These are phyloP conservation scores for Nephrotoma guestfalica DNA, from an alignment of 2,888 invertebrate species.

Conservation along the genomic window DNA sequence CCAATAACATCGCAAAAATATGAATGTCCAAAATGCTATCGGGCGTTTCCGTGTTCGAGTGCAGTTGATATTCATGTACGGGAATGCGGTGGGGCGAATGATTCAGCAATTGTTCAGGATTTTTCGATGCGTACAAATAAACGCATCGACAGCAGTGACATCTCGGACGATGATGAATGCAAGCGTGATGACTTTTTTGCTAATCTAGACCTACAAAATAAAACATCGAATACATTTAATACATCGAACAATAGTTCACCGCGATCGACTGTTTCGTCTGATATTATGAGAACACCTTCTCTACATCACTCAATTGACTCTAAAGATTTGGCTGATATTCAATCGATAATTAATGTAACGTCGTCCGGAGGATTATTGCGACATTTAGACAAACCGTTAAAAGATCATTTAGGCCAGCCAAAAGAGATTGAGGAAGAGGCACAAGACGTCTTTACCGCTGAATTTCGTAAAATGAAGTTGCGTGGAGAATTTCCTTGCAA, in stretches of 20 bases:
- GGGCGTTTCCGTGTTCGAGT: constrained; percentile 55
- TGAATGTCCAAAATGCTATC: constrained; percentile 52
- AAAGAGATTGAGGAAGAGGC: constrained; percentile 47
- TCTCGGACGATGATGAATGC: constrained; percentile 46
- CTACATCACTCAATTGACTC: constrained; percentile 30
- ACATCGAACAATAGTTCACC: constrained; percentile 17
- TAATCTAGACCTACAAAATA: constrained; percentile 60
- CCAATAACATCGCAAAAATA: constrained; percentile 42
- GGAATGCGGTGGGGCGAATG: constrained; percentile 27
- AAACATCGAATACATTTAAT: constrained; percentile 38
- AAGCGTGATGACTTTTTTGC: constrained; percentile 68
- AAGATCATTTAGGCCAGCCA: constrained; percentile 17
- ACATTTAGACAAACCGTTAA: constrained; percentile 37
- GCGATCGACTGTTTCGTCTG: constrained; percentile 30
- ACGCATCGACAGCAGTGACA: constrained; percentile 16
- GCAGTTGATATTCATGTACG: constrained; percentile 53
- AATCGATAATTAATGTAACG: constrained; percentile 66
- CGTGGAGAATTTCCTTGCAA: constrained; percentile 84
- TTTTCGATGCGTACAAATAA: constrained; percentile 13
- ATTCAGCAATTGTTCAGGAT: constrained; percentile 11
- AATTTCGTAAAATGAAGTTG: constrained; percentile 77
- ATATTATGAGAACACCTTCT: constrained; percentile 7
- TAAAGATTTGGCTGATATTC: constrained; percentile 73
- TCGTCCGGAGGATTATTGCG: constrained; percentile 49
- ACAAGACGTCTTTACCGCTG: constrained; percentile 70